Conservation (phyloP, 2,888 invertebrate genomes). For the Patella caerulea region DNA sequence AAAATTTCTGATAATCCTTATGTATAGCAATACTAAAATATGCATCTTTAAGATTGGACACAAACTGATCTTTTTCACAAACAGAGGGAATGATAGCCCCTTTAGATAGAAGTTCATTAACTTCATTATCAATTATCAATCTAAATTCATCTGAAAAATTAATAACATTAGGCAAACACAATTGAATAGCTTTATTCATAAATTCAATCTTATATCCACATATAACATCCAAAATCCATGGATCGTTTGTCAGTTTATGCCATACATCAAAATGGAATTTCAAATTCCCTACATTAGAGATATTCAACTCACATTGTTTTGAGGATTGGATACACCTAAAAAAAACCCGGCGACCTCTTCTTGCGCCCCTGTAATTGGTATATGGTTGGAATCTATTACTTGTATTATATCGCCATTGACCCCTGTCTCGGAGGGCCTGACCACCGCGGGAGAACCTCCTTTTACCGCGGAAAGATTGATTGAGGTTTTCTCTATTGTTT, state of each 20-base stretch:
- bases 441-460: too few species aligned
- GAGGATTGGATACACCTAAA: neutral
- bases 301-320: neutral
- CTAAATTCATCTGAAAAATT: neutral
- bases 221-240: neutral
- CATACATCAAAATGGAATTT: neutral
- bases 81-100: neutral
- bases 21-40: too few species aligned
- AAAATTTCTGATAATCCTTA: too few species aligned
- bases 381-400: neutral
- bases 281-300: neutral
- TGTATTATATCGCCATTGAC: neutral
- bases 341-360: neutral
- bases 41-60: neutral
- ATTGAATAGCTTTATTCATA: neutral
- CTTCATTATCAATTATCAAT: neutral
- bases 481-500: too few species aligned
- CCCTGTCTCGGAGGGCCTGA: too few species aligned
- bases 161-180: neutral
- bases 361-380: neutral
- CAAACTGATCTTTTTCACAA: neutral
- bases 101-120: neutral
- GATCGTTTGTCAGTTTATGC: neutral
- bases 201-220: neutral
- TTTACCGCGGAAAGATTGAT: too few species aligned